Percentiles rank a stretch among this genome's conserved stretches.
These are phyloP conservation scores for Phaethornis superciliosus DNA, from an alignment of 2,113 vertebrate genomes.

Conservation along the genomic window DNA sequence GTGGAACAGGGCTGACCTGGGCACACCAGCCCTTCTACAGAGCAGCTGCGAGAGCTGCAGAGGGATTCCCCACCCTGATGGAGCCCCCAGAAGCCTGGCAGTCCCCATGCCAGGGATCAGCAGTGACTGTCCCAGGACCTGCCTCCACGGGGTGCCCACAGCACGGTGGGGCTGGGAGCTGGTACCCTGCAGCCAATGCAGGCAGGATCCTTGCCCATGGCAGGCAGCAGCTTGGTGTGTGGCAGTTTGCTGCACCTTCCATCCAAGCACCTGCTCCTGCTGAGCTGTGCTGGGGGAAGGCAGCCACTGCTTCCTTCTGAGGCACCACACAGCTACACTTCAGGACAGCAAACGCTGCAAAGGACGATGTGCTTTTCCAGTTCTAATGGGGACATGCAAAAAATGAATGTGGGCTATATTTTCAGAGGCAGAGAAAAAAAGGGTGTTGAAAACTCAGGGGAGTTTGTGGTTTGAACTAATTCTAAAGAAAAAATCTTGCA, in stretches of 20 bases:
- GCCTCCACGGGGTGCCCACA: background rate
- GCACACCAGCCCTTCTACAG: background rate
- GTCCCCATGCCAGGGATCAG: background rate
- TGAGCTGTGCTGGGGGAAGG: background rate
- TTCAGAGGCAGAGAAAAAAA: background rate
- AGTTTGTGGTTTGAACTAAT: background rate
- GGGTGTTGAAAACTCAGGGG: background rate
- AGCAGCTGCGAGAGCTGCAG: background rate
- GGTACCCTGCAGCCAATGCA: background rate
- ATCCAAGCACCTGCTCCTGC: background rate
- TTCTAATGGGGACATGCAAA: background rate
- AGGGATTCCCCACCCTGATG: too few species aligned
- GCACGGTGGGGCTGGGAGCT: background rate
- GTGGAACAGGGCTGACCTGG: background rate
- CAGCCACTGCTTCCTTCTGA: background rate
- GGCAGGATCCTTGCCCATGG: background rate
- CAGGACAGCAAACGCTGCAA: fast-evolving
- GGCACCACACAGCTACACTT: background rate
- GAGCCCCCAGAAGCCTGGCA: background rate
- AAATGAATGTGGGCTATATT: background rate
- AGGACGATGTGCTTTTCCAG: background rate
- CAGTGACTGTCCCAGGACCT: background rate
- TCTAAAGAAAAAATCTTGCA: background rate
- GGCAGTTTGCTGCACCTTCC: background rate
- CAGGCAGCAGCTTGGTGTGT: background rate